Evolutionary conservation across 35 echinoderm and acorn worm species (phyloP), one percentile per base, ranked within the genome.

Genomic region (Heliocidaris erythrogramma): DNA sequence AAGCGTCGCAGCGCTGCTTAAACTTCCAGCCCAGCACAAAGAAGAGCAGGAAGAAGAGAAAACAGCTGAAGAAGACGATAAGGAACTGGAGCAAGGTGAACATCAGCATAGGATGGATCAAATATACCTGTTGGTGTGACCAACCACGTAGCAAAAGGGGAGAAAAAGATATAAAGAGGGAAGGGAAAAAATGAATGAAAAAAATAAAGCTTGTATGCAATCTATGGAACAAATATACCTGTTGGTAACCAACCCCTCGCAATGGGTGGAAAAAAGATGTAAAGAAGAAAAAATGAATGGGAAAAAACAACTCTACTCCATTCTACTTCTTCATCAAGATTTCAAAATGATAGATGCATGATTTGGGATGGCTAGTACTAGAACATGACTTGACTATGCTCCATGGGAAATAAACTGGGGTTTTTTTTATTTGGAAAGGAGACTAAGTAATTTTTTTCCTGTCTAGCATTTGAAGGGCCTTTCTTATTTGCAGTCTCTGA

Each of bases 51-150:
- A 96, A 96, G 69, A 92, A 96, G 59, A 96, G 95, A 86, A 96
- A 96, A 88, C 95, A 96, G 85, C 95, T 96, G 95, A 96, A 96
- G 95, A 96, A 96, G 84, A 96, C 92, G 92, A 96, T 93, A 21
- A 96, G 95, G 86, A 96, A 96, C 92, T 96, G 92, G 14, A 96
- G 95, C 2, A 96, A 92, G 53, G 90, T 93, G 71, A 96, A 49
- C 49, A 96, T 84, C 84, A 94, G 32, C 31, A 94, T 30, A 30
- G 92, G 69, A 78, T 96, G 95, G 29, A 52, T 85, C 48, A 96
- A 84, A 30, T 48, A 95, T 48, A 91, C 95, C 95, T 95, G 95
- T 47, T 42, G 87, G 87, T 89, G 87, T 7, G 42, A 48, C 31
- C 87, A 89, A 89, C 31, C 31, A 31, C 31, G 32, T 16, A 48